phyloP scores from a whole-genome alignment of 2,113 vertebrate species.

The Larimichthys crocea region DNA sequence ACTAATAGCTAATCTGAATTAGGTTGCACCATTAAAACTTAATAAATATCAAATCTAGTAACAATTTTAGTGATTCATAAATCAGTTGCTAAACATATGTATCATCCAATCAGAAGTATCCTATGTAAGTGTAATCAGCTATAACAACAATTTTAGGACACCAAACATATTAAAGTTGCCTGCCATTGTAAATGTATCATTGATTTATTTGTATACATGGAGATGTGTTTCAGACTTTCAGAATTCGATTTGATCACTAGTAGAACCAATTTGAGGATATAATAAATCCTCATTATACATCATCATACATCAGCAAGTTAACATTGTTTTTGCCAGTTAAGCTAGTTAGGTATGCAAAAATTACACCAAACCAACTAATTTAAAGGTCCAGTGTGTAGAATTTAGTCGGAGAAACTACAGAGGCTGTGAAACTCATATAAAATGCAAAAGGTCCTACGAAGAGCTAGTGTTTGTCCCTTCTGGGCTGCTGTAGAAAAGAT shows the following conservation, averaged over 20 bases:
- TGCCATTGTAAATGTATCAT: neutral
- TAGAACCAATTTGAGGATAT: neutral
- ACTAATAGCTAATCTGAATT: no score
- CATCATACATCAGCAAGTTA: neutral
- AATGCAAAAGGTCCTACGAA: no score
- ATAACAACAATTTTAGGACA: neutral
- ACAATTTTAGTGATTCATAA: neutral
- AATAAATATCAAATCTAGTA: neutral
- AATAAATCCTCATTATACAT: no score
- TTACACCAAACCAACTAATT: neutral
- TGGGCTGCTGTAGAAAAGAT: no score
- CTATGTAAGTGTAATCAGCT: neutral
- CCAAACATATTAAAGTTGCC: neutral
- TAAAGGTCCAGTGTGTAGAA: neutral
- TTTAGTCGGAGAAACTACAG: no score
- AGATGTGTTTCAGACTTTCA: no score
- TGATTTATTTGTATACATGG: neutral
- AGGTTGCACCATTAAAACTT: neutral
- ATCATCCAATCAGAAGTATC: neutral
- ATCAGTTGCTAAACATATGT: neutral
- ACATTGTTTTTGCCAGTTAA: neutral
- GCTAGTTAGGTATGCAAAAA: neutral
- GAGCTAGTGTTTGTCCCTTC: no score
- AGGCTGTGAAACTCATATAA: no score
- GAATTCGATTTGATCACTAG: neutral